Percentiles rank a stretch among this genome's conserved stretches.
Conservation (phyloP, 2,113 vertebrate genomes). For the Haemorhous mexicanus region DNA sequence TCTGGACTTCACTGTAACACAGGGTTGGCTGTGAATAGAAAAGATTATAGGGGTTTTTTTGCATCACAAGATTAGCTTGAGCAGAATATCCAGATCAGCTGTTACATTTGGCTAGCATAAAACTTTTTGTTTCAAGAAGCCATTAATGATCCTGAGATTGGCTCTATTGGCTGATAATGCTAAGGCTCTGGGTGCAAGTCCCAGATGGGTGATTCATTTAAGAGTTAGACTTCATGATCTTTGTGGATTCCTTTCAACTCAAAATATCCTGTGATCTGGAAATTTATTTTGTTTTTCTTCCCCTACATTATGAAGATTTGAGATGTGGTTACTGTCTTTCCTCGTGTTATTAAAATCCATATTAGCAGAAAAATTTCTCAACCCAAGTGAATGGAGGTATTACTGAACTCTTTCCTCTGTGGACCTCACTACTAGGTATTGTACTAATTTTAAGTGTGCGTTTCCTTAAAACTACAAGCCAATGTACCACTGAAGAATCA, state of each 20-base stretch:
- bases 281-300: not conserved
- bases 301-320: not conserved
- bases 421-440: not conserved
- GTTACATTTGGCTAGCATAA: not conserved
- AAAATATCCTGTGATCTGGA: not conserved
- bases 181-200: not conserved
- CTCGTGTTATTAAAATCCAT: fast-evolving
- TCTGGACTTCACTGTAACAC: not conserved
- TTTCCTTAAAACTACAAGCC: not conserved
- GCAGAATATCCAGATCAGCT: not conserved
- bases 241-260: not conserved
- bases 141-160: not conserved
- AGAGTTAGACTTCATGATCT: not conserved
- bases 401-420: not conserved
- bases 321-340: not conserved
- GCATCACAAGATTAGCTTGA: not conserved
- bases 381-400: not conserved
- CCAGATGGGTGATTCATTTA: not conserved
- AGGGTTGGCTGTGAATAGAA: not conserved
- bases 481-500: not conserved
- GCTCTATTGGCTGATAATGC: not conserved
- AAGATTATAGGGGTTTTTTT: not conserved
- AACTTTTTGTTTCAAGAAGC: not conserved
- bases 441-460: not conserved
- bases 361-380: not conserved